Evolutionary conservation across 2,113 vertebrate genomes (phyloP).

Genomic region (Carassius auratus): DNA sequence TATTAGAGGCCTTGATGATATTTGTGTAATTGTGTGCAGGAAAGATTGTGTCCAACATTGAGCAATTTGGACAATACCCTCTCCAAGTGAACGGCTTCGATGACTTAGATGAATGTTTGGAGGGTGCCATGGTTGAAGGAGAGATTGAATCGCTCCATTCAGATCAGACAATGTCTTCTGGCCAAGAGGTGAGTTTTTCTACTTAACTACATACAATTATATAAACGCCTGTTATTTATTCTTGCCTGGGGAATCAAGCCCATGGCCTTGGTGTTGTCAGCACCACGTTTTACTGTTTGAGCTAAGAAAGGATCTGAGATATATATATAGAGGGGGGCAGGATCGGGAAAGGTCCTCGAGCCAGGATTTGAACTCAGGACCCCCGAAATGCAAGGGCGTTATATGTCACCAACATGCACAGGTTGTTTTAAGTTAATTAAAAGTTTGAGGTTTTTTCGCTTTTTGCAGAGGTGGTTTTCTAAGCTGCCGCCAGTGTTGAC

Average conservation of each 20-base stretch:
- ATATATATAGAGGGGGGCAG: too few relatives aligned
- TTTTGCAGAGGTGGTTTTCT: slow-evolving; percentile 91
- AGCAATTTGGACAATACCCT: slow-evolving; percentile 97
- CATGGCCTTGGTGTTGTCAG: neutral
- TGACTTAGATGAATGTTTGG: slow-evolving; percentile 91
- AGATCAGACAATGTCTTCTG: slow-evolving; percentile 76
- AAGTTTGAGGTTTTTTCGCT: neutral
- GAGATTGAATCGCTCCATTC: slow-evolving; percentile 85
- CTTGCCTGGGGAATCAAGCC: neutral
- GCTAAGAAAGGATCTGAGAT: neutral
- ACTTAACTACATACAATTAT: neutral
- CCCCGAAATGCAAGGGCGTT: neutral
- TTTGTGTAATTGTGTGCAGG: slow-evolving; percentile 70
- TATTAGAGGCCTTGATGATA: neutral
- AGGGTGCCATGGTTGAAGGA: slow-evolving; percentile 93
- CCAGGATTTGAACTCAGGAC: too few relatives aligned
- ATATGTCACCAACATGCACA: neutral
- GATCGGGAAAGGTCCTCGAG: too few relatives aligned
- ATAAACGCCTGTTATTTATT: neutral
- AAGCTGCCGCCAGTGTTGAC: slow-evolving; percentile 94
- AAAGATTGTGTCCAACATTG: slow-evolving; percentile 87
- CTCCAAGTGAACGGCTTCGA: slow-evolving; percentile 95
- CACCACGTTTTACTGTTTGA: too few relatives aligned
- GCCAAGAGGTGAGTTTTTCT: slow-evolving; percentile 82
- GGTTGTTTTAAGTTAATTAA: neutral